Percentiles rank a stretch among this genome's conserved stretches.
phyloP scores from a whole-genome alignment of 2,113 vertebrate genomes.

The Hyla sarda region DNA sequence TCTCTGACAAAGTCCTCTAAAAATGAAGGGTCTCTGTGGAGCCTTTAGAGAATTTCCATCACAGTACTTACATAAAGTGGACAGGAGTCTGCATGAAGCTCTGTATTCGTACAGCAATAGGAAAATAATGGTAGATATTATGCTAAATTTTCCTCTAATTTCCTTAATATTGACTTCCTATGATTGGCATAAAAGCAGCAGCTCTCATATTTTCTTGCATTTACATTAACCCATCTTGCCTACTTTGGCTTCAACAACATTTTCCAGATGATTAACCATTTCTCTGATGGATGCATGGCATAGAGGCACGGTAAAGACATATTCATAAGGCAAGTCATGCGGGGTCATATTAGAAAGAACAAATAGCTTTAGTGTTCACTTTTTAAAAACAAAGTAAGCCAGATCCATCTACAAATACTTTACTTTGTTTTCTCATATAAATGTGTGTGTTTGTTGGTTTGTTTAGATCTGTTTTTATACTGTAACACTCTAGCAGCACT shows the following conservation, averaged over 20 bases:
- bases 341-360: neutral
- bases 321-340: neutral
- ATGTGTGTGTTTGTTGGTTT: too few relatives aligned
- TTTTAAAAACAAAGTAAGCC: too few relatives aligned
- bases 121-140: neutral
- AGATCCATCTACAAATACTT: too few relatives aligned
- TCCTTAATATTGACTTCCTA: neutral
- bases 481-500: too few relatives aligned
- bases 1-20: neutral
- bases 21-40: neutral
- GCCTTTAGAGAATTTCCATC: slow-evolving; percentile 1
- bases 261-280: neutral
- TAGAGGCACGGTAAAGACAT: neutral
- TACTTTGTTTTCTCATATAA: too few relatives aligned
- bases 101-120: neutral
- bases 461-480: too few relatives aligned
- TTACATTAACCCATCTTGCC: neutral
- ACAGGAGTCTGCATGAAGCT: neutral
- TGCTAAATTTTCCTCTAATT: neutral
- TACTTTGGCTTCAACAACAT: neutral
- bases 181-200: neutral
- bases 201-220: neutral
- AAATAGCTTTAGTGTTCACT: too few relatives aligned
- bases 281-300: neutral
- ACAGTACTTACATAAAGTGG: neutral